Base-by-base conservation (phyloP, 1,140 invertebrate species). In the Limonius californicus region DNA sequence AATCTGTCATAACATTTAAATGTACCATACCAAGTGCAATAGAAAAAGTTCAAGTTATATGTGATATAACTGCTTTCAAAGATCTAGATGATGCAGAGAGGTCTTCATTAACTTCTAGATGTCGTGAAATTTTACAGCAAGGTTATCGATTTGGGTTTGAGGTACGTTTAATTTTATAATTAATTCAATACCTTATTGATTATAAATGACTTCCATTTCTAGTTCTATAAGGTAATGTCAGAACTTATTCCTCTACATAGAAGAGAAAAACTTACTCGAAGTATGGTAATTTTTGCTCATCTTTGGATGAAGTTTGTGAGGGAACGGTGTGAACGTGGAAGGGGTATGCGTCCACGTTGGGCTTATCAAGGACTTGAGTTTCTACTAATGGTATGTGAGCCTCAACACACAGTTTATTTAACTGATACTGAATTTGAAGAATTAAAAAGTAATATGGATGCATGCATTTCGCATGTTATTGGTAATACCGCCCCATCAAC, bases 131-230 rank as follows among this genome's bases (percentile, higher is more conserved):
- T 27, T 78, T 95, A 39, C 87, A 94, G 75, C 91, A 93, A 72
- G 88, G 89, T 54, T 95, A 89, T 76, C 89, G 89, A 74, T 91
- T 94, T 78, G 91, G 89, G 1, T 96, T 95, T 77, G 92, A 93
- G 80, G 86, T 88, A 74, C 73, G 61, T 70, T 30, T 21, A 47
- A 23, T 30, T 56, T 18, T 55, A 57, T 35, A 39, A 53, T 27
- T 15, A 15, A 45, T 55, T 64, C 27, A 59, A n/a, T n/a, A n/a
- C n/a, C n/a, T n/a, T n/a, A n/a, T n/a, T n/a, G n/a, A n/a, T n/a
- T n/a, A n/a, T n/a, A n/a, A 55, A 7, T 55, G 21, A 32, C 30
- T 30, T 55, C 30, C 27, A 50, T 65, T 67, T 54, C 75, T 72
- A 92, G 83, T 93, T 93, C 72, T 87, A 93, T 69, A 91, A 88